Evolutionary conservation across 1,140 invertebrate genomes (phyloP).

Genomic region (Drosophila watanabei): DNA sequence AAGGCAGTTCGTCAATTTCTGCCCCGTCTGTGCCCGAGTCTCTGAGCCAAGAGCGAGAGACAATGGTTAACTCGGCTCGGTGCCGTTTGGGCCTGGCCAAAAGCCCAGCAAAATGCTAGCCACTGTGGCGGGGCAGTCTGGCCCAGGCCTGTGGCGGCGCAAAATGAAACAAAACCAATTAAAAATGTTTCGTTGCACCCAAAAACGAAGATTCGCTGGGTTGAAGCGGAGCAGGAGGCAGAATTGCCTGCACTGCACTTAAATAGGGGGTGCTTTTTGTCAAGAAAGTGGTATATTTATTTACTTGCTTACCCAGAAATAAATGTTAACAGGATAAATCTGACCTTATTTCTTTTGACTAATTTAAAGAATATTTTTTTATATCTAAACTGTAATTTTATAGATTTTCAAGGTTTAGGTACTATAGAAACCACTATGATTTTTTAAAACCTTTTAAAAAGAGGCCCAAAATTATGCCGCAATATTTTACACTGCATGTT

Average conservation of each 20-base stretch:
- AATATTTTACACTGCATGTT: no score
- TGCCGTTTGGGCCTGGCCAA: constrained; percentile 19
- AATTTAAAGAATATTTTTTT: no score
- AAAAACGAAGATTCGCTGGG: constrained; percentile 74
- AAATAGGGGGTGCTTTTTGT: neutral
- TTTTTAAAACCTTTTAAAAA: no score
- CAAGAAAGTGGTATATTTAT: neutral
- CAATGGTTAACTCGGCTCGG: constrained; percentile 45
- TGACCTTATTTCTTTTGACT: no score
- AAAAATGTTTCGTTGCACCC: constrained; percentile 85
- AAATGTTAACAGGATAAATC: no score
- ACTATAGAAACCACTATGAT: no score
- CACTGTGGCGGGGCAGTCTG: constrained; percentile 71
- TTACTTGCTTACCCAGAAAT: no score
- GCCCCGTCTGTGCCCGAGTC: constrained; percentile 33
- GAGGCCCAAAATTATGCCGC: no score
- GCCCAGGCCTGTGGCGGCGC: constrained; percentile 61
- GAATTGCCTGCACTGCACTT: constrained; percentile 1
- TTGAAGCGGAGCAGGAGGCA: constrained; percentile 2
- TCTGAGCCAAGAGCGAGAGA: constrained; percentile 35
- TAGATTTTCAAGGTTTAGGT: no score
- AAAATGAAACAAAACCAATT: constrained; percentile 85
- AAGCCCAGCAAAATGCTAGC: constrained; percentile 75
- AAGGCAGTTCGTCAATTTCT: constrained; percentile 78
- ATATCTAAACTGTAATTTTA: no score